Percentiles rank a stretch among this genome's conserved stretches.
Evolutionary conservation across 2,888 invertebrate genomes (phyloP).

Genomic region (Ypsolopha scabrella): DNA sequence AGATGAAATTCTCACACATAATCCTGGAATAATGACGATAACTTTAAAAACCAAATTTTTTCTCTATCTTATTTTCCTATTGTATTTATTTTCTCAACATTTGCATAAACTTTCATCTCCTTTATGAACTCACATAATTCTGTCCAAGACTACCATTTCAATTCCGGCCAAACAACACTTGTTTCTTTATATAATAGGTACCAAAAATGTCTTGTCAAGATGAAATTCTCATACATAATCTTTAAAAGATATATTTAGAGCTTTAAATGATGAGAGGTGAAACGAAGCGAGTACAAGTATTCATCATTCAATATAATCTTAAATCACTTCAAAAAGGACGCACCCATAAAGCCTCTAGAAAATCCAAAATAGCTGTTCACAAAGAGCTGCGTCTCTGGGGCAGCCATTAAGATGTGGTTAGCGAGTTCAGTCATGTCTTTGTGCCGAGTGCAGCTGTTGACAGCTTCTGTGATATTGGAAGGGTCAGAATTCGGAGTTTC

Average conservation of each 20-base stretch:
- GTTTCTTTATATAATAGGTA: too few relatives aligned
- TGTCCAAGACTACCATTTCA: too few relatives aligned
- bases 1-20: too few relatives aligned
- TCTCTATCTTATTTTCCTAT: neutral
- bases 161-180: too few relatives aligned
- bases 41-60: neutral
- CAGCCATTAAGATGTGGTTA: constrained; percentile 9
- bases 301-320: too few relatives aligned
- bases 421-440: constrained; percentile 2
- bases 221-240: too few relatives aligned
- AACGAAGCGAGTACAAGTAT: too few relatives aligned
- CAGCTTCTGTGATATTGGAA: neutral
- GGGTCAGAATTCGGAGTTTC: neutral
- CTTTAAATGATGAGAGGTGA: too few relatives aligned
- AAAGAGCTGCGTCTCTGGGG: constrained; percentile 1
- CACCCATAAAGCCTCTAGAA: constrained; percentile 10
- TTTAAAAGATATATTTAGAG: too few relatives aligned
- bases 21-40: constrained; percentile 7
- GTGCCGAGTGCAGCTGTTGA: constrained; percentile 7
- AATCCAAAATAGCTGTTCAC: constrained; percentile 9
- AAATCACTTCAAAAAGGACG: neutral
- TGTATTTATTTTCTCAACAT: neutral
- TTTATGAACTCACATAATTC: neutral
- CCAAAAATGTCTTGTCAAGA: too few relatives aligned
- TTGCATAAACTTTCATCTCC: neutral